These are phyloP conservation scores for Drosophila nigrodunni DNA, from an alignment of 1,140 invertebrate genomes.

Conservation along the genomic window DNA sequence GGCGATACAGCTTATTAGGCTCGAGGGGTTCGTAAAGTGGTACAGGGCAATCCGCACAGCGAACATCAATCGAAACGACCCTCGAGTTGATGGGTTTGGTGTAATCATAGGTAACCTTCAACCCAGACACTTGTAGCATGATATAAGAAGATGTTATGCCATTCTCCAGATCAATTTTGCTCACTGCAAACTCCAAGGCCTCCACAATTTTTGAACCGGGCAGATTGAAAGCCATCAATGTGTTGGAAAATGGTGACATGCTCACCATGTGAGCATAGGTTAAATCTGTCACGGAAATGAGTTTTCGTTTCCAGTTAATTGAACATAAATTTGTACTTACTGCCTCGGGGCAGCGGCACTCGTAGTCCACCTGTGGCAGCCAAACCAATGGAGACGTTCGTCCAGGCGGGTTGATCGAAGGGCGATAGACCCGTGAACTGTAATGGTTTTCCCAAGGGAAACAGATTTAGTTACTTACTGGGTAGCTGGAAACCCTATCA, in stretches of 20 bases:
- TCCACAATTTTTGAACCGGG: constrained; percentile 87
- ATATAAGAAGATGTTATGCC: constrained; percentile 85
- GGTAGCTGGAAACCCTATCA: no score
- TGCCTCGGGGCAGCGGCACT: constrained; percentile 86
- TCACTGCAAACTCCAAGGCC: constrained; percentile 87
- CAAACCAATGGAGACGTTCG: constrained; percentile 88
- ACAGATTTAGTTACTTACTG: no score
- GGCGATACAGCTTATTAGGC: constrained; percentile 86
- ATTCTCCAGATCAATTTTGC: constrained; percentile 64
- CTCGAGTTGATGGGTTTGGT: constrained; percentile 86
- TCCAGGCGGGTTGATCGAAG: constrained; percentile 85
- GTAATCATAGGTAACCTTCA: constrained; percentile 86
- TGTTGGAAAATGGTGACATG: constrained; percentile 90
- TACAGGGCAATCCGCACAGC: constrained; percentile 88
- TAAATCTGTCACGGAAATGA: constrained; percentile 85
- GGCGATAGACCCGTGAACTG: constrained; percentile 71
- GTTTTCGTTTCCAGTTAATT: background rate
- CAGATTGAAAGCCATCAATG: constrained; percentile 88
- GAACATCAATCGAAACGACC: constrained; percentile 86
- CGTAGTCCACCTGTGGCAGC: constrained; percentile 90
- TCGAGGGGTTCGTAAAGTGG: constrained; percentile 87
- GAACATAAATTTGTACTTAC: constrained; percentile 67
- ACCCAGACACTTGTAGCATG: constrained; percentile 87
- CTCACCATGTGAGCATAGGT: constrained; percentile 88
- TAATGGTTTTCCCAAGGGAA: background rate